Conservation (phyloP, 2,888 invertebrate genomes). For the Drosophila melanosoma region DNA sequence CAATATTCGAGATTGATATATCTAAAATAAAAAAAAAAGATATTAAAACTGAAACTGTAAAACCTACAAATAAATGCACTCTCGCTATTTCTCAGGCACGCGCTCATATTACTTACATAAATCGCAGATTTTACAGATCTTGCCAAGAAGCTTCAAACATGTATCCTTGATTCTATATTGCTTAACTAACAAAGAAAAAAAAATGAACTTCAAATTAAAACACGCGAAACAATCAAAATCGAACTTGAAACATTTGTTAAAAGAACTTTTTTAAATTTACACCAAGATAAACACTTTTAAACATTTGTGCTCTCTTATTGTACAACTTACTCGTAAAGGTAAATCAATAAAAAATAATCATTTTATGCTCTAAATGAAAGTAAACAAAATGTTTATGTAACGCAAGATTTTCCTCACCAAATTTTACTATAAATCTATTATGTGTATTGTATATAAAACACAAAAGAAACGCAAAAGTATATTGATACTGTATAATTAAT, state of each 20-base stretch:
- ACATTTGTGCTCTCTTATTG: constrained; percentile 79
- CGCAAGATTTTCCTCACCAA: constrained; percentile 78
- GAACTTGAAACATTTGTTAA: constrained; percentile 65
- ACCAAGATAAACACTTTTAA: constrained; percentile 64
- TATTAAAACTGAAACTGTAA: constrained; percentile 20
- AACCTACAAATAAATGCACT: constrained; percentile 31
- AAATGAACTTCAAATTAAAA: constrained; percentile 28
- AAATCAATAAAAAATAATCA: constrained; percentile 67
- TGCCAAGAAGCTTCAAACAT: constrained; percentile 45
- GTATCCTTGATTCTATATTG: constrained; percentile 57
- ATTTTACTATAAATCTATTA: constrained; percentile 79
- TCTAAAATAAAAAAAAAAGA: not conserved
- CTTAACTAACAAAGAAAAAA: constrained; percentile 52
- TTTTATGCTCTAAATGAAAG: constrained; percentile 71
- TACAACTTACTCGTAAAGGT: constrained; percentile 72
- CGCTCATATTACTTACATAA: constrained; percentile 24
- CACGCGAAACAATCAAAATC: constrained; percentile 75
- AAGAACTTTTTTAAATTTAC: constrained; percentile 70
- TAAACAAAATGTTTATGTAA: constrained; percentile 65
- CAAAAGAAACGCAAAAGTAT: constrained; percentile 52
- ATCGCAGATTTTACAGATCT: constrained; percentile 46
- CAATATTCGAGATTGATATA: constrained; percentile 51
- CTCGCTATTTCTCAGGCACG: constrained; percentile 40
- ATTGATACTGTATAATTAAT: constrained; percentile 60
- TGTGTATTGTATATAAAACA: constrained; percentile 78